Evolutionary conservation across 2,113 vertebrate species (phyloP), one percentile per base, ranked within the genome.

Genomic region (Oryzias woworae): DNA sequence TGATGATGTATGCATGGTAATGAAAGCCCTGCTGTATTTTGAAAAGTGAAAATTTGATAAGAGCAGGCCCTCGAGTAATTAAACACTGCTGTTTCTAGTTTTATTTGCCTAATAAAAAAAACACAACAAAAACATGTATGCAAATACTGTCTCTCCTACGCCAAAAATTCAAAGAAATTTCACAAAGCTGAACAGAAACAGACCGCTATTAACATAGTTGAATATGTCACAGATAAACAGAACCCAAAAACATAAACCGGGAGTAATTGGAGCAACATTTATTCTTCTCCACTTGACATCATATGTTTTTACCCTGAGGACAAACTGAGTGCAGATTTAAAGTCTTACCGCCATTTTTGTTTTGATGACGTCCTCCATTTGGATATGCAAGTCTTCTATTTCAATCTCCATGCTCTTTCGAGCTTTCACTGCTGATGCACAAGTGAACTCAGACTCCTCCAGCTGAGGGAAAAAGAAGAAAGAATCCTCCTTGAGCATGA

Each of bases 381-480:
- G 97, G 68, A 98, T 88, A 74, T 98, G 97, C 54, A 99, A 88
- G 89, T 99, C 97, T 83, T 98, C 97, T 0, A 98, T 97, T 90
- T 98, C 97, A 72, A 95, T 88, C 83, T 98, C 97, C 94, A 99
- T 97, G 23, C 94, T 92, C 87, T 98, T 98, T n/a, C 97, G 94
- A 4, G 95, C 94, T 82, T 99, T 99, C 24, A 99, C 96, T 0
- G 97, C 94, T 0, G 95, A 92, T 0, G 95, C 92, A 0, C 93
- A 96, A 10, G 95, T 96, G 87, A 98, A 98, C 90, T 98, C 96
- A 0, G 97, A 99, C 90, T 99, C 97, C 77, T 99, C 97, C 89
- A 99, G 92, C 97, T 99, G 88, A 13, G 54, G 64, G 64, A 58
- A 58, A 61, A 18, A 53, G 49, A 7, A 28, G 47, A 45, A 62